Base-by-base conservation (phyloP, 2,113 vertebrate genomes). In the Psittacula cyanocephala region DNA sequence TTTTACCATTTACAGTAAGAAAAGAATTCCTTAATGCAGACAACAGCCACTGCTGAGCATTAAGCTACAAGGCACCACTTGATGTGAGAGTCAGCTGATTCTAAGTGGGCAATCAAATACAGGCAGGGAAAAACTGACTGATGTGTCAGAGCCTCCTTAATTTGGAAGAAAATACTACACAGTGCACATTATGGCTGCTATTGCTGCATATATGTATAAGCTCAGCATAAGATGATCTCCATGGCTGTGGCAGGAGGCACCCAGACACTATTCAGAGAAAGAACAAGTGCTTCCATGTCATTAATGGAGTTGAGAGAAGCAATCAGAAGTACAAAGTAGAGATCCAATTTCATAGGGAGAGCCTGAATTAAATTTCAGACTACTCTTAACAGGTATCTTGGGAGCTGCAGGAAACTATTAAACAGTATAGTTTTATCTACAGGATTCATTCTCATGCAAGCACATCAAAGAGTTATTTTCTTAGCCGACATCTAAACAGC, bases 191-290 rank as follows among this genome's bases (percentile, higher is more conserved):
- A 79, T 33, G 46, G 77, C 44, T 76, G 50, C 67, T 86, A 19
- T 49, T 88, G 76, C 88, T 86, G 83, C 50, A 60, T 63, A 22
- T 29, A 64, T 81, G 62, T 71, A 62, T 68, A 76, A 81, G 44
- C 46, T 93, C 62, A 89, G 92, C 74, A 93, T 49, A 96, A 91
- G 88, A 59, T 79, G 77, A 87, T 84, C 77, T 84, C 80, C 92
- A 81, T 14, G 62, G 77, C 74, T 87, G 55, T 91, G 62, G 88
- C 59, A 93, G 83, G 52, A 94, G 81, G 80, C 83, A 94, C 41
- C 87, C 72, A 92, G 82, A 57, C 72, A 76, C 57, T 47, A 72
- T 84, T 93, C 86, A 92, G 69, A 81, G 57, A 69, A 88, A 93
- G 79, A 94, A 68, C 70, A 77, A 95, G 77, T 87, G 65, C 62